Evolutionary conservation across 2,113 vertebrate genomes (phyloP).

Genomic region (Myotis lucifugus): DNA sequence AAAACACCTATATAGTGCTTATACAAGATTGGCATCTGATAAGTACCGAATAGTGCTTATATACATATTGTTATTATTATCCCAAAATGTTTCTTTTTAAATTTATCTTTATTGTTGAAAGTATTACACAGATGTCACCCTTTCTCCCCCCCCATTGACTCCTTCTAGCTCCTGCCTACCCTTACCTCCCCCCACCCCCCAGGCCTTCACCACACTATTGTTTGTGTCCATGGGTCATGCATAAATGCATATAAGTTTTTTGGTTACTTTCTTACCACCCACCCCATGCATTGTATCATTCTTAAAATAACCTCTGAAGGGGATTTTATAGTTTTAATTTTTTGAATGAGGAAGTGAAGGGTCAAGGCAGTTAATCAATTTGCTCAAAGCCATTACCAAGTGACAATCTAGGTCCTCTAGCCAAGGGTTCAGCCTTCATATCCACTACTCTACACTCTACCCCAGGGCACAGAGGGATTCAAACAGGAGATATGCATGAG

Average conservation of each 20-base stretch:
- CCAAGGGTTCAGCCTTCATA: not conserved
- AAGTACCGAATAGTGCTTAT: not conserved
- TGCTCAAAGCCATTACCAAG: not conserved
- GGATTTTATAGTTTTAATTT: not conserved
- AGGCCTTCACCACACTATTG: no score
- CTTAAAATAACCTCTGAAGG: not conserved
- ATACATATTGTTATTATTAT: not conserved
- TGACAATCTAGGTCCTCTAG: not conserved
- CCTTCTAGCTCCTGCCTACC: no score
- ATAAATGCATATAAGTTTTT: no score
- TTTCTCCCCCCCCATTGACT: no score
- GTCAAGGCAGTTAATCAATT: not conserved
- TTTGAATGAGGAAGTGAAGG: not conserved
- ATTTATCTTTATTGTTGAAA: no score
- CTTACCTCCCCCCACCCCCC: no score
- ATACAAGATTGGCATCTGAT: not conserved
- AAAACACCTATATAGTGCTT: not conserved
- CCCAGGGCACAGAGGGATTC: not conserved
- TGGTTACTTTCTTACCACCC: no score
- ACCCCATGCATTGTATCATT: not conserved
- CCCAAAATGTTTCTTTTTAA: not conserved
- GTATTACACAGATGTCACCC: no score
- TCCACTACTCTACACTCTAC: fast-evolving
- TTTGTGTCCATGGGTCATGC: no score
- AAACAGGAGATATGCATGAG: fast-evolving